Conservation (phyloP, 2,888 invertebrate genomes). For the Disparrhopalites patrizii region DNA sequence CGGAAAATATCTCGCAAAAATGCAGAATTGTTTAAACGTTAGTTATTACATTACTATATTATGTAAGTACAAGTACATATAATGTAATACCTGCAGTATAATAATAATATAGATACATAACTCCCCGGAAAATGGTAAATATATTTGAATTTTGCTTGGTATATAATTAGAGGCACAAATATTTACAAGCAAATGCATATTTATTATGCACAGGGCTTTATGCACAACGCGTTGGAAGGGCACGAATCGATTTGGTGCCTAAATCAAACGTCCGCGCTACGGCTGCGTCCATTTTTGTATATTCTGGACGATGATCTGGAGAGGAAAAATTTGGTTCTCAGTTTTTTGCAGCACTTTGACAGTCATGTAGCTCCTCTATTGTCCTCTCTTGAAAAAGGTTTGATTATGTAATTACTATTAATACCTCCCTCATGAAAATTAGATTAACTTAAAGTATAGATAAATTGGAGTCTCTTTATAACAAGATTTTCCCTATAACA, state of each 20-base stretch:
- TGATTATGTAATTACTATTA: not conserved
- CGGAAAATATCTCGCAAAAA: slow-evolving; percentile 67
- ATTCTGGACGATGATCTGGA: slow-evolving; percentile 61
- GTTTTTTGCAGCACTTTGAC: slow-evolving; percentile 63
- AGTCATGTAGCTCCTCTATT: slow-evolving; percentile 60
- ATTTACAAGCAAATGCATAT: too few relatives aligned
- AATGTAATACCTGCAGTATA: too few relatives aligned
- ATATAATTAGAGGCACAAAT: too few relatives aligned
- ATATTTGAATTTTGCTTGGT: too few relatives aligned
- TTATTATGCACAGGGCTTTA: slow-evolving; percentile 68
- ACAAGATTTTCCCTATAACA: too few relatives aligned
- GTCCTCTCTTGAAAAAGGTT: slow-evolving; percentile 61
- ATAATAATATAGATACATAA: too few relatives aligned
- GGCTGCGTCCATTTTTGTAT: slow-evolving; percentile 65
- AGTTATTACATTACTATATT: too few relatives aligned
- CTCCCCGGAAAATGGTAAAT: too few relatives aligned
- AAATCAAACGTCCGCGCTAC: slow-evolving; percentile 60
- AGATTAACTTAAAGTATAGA: too few relatives aligned
- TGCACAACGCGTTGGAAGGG: slow-evolving; percentile 64
- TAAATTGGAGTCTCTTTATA: too few relatives aligned
- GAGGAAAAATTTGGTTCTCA: slow-evolving; percentile 59
- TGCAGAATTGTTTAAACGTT: slow-evolving; percentile 68
- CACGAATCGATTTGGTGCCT: slow-evolving; percentile 77
- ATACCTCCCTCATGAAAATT: too few relatives aligned
- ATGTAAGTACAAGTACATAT: too few relatives aligned